Conservation (phyloP, 2,888 invertebrate species). For the Podabrus alpinus region DNA sequence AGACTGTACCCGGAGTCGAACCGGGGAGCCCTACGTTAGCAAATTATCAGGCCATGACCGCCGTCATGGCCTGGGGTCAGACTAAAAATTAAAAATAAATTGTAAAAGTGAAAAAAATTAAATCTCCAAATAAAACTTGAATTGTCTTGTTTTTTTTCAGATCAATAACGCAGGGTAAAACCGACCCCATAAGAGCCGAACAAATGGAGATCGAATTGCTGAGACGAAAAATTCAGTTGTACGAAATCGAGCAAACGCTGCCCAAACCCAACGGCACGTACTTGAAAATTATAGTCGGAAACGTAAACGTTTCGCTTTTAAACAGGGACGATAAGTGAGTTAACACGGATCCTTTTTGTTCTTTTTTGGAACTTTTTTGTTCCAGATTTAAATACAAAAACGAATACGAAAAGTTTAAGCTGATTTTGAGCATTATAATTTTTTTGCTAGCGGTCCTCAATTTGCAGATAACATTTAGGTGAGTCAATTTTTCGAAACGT, state of each 20-base stretch:
- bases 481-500: slow-evolving; percentile 37
- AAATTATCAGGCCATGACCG: too few species aligned
- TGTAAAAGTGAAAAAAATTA: too few species aligned
- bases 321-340: slow-evolving; percentile 95
- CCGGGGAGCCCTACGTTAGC: too few species aligned
- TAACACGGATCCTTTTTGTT: neutral
- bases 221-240: slow-evolving; percentile 82
- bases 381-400: slow-evolving; percentile 89
- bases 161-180: slow-evolving; percentile 44
- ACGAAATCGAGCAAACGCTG: slow-evolving; percentile 90
- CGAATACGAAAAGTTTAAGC: slow-evolving; percentile 98
- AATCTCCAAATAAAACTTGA: too few species aligned
- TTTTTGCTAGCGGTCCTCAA: slow-evolving; percentile 85
- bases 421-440: slow-evolving; percentile 91
- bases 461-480: slow-evolving; percentile 84
- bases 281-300: slow-evolving; percentile 92
- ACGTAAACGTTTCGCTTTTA: slow-evolving; percentile 95
- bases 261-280: slow-evolving; percentile 93
- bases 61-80: too few species aligned
- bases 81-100: too few species aligned
- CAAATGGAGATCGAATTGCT: slow-evolving; percentile 77
- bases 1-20: too few species aligned
- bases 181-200: slow-evolving; percentile 61
- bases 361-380: slow-evolving; percentile 18
- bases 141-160: slow-evolving; percentile 37